Conservation (phyloP, 2,888 invertebrate species). For the Phaonia tiefii region DNA sequence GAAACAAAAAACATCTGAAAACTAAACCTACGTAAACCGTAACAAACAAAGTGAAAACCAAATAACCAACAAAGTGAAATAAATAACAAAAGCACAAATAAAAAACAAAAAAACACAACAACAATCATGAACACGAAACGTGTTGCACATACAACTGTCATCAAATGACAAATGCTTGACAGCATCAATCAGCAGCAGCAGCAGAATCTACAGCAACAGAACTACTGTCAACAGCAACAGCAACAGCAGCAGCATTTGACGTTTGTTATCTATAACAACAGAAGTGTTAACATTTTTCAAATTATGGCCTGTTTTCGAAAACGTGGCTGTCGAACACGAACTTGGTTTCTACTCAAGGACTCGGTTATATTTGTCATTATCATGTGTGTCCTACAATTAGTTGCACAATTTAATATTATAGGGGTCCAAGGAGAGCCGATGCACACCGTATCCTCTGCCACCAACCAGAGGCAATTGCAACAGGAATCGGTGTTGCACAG, state of each 20-base stretch:
- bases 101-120: constrained; percentile 39
- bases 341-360: constrained; percentile 74
- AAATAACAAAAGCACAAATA: constrained; percentile 35
- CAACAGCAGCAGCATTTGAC: constrained; percentile 22
- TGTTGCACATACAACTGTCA: constrained; percentile 79
- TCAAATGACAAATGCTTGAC: constrained; percentile 79
- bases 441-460: no score
- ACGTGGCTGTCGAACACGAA: constrained; percentile 71
- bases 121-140: constrained; percentile 76
- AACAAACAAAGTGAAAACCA: constrained; percentile 19
- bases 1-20: not conserved
- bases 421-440: no score
- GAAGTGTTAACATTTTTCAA: constrained; percentile 50
- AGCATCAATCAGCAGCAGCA: constrained; percentile 75
- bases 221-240: constrained; percentile 21
- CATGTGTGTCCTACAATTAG: constrained; percentile 67
- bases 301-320: constrained; percentile 74
- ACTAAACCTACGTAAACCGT: not conserved
- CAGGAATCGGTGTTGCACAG: not conserved
- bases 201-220: constrained; percentile 44
- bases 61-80: constrained; percentile 24
- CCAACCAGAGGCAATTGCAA: no score
- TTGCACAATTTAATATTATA: not conserved
- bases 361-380: constrained; percentile 72
- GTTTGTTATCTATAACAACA: constrained; percentile 25